These are phyloP conservation scores for Choristoneura rosaceana DNA, from an alignment of 2,888 invertebrate genomes.

Conservation along the genomic window DNA sequence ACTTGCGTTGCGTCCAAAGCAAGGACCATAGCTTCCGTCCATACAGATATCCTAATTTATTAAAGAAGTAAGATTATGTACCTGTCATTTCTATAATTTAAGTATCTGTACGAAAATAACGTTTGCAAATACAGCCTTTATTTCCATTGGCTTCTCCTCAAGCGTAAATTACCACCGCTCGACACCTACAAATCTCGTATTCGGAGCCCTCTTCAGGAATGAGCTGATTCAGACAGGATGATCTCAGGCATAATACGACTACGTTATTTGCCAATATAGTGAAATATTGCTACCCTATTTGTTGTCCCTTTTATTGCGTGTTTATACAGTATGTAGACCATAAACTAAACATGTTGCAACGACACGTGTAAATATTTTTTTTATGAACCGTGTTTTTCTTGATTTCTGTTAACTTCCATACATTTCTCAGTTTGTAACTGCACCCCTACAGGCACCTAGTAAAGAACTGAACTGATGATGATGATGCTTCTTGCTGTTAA, in stretches of 20 bases:
- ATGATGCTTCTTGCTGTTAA: no score
- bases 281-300: conserved; percentile 20
- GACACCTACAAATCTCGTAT: conserved; percentile 22
- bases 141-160: background rate
- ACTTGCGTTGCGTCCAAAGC: no score
- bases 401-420: no score
- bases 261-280: conserved; percentile 22
- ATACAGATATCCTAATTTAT: no score
- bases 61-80: background rate
- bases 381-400: no score
- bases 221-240: conserved; percentile 17
- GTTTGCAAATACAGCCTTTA: background rate
- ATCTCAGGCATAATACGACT: conserved; percentile 26
- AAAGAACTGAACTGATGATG: no score
- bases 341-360: background rate
- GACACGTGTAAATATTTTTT: background rate
- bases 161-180: conserved; percentile 8
- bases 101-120: background rate
- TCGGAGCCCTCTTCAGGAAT: conserved; percentile 5
- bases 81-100: background rate
- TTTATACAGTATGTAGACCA: no score
- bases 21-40: no score
- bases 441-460: no score
- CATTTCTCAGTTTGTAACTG: no score
- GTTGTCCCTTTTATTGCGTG: conserved; percentile 2